phyloP scores from a whole-genome alignment of 2,888 invertebrate genomes.

The Hypselothyrea guttata region DNA sequence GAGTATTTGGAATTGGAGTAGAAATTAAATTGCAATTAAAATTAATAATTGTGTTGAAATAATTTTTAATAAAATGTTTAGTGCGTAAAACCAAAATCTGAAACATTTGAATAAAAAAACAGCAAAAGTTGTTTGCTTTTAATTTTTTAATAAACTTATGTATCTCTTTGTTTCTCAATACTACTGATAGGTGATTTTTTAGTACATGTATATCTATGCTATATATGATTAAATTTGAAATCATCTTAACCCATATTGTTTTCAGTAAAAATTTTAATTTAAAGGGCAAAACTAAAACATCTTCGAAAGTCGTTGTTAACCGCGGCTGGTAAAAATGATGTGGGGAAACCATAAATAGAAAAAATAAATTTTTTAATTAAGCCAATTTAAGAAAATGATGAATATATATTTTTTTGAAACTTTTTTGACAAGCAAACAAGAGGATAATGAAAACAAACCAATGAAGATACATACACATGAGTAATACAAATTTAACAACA shows the following conservation, averaged over 20 bases:
- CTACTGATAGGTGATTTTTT: slow-evolving; percentile 35
- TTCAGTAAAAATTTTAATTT: slow-evolving; percentile 29
- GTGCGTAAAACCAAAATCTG: slow-evolving; percentile 61
- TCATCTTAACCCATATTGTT: slow-evolving; percentile 44
- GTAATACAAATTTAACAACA: slow-evolving; percentile 50
- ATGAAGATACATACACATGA: slow-evolving; percentile 54
- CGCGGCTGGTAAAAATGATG: slow-evolving; percentile 28
- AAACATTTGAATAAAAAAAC: slow-evolving; percentile 38
- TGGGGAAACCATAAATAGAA: slow-evolving; percentile 42
- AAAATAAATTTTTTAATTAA: slow-evolving; percentile 74
- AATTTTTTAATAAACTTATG: slow-evolving; percentile 15
- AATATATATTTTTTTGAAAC: slow-evolving; percentile 80
- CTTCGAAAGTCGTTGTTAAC: slow-evolving; percentile 36
- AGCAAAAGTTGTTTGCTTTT: slow-evolving; percentile 40
- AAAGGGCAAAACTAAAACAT: too few relatives aligned
- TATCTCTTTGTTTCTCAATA: slow-evolving; percentile 20
- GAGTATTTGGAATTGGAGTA: slow-evolving; percentile 15
- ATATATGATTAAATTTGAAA: slow-evolving; percentile 33
- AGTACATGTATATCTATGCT: slow-evolving; percentile 53
- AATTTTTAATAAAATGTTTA: slow-evolving; percentile 63
- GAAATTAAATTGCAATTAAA: slow-evolving; percentile 28
- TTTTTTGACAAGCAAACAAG: slow-evolving; percentile 74
- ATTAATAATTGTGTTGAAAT: slow-evolving; percentile 55
- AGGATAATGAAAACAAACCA: slow-evolving; percentile 27
- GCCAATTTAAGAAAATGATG: slow-evolving; percentile 73